phyloP scores from a whole-genome alignment of 2,888 invertebrate genomes.

The Maniola hyperantus region DNA sequence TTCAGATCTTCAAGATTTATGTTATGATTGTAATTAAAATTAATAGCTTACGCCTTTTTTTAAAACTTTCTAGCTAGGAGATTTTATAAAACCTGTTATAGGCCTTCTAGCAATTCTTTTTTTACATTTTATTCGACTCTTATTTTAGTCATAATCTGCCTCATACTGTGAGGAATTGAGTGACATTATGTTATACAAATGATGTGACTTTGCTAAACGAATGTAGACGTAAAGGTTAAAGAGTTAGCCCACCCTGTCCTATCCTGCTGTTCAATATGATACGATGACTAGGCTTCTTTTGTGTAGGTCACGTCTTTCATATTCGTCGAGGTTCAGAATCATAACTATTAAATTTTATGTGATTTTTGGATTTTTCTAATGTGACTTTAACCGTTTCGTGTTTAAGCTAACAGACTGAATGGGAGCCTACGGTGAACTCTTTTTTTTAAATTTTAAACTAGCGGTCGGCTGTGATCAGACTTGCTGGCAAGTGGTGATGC shows the following conservation, averaged over 20 bases:
- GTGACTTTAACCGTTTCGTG: too few species aligned
- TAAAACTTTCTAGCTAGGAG: constrained; percentile 2
- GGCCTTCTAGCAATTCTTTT: background rate
- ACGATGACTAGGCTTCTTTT: too few species aligned
- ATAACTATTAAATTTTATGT: too few species aligned
- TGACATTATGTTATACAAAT: background rate
- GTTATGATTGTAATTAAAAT: background rate
- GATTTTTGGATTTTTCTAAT: too few species aligned
- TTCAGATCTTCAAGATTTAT: background rate
- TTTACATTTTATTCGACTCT: background rate
- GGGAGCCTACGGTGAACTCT: too few species aligned
- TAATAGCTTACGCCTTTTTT: constrained; percentile 2
- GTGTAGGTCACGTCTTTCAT: too few species aligned
- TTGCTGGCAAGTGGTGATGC: too few species aligned
- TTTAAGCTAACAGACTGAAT: too few species aligned
- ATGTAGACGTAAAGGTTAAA: background rate
- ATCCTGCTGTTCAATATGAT: background rate
- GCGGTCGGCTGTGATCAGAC: too few species aligned
- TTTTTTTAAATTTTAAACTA: too few species aligned
- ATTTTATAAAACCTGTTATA: background rate
- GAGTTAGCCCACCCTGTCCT: background rate
- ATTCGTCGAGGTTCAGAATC: too few species aligned
- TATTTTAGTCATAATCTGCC: background rate
- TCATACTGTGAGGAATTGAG: background rate
- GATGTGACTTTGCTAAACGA: background rate